Conservation (phyloP, 2,888 invertebrate species). For the Caenorhabditis sp. region DNA sequence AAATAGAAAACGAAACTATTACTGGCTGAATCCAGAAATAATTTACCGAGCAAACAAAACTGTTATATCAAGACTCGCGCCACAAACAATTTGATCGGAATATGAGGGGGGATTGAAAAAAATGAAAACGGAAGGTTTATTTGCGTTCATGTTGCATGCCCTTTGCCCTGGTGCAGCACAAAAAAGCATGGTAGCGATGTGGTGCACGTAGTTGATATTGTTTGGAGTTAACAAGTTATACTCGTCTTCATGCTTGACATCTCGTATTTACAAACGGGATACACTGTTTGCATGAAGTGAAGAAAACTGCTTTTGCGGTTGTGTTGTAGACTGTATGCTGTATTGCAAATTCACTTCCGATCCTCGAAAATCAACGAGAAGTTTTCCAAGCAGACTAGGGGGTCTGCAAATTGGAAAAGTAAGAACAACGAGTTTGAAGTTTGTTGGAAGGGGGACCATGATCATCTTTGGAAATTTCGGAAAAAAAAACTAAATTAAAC, state of each 20-base stretch:
- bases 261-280: constrained; percentile 54
- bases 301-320: constrained; percentile 62
- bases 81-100: constrained; percentile 53
- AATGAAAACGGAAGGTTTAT: constrained; percentile 18
- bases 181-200: background rate
- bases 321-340: constrained; percentile 32
- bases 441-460: too few species aligned
- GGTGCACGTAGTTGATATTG: constrained; percentile 55
- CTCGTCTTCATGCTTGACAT: constrained; percentile 43
- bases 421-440: background rate
- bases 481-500: background rate
- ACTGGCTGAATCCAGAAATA: constrained; percentile 49
- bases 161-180: constrained; percentile 18
- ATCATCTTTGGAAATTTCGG: background rate
- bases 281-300: constrained; percentile 62
- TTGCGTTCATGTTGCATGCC: constrained; percentile 57
- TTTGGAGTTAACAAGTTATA: constrained; percentile 60
- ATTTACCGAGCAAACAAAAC: constrained; percentile 53
- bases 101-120: constrained; percentile 12
- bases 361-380: constrained; percentile 43
- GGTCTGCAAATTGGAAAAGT: constrained; percentile 4
- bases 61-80: constrained; percentile 45
- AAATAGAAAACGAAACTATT: constrained; percentile 15
- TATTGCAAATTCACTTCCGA: constrained; percentile 26
- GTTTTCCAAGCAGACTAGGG: constrained; percentile 6